Conservation (phyloP, 2,888 invertebrate genomes). For the Drosophila quasianomalipes region DNA sequence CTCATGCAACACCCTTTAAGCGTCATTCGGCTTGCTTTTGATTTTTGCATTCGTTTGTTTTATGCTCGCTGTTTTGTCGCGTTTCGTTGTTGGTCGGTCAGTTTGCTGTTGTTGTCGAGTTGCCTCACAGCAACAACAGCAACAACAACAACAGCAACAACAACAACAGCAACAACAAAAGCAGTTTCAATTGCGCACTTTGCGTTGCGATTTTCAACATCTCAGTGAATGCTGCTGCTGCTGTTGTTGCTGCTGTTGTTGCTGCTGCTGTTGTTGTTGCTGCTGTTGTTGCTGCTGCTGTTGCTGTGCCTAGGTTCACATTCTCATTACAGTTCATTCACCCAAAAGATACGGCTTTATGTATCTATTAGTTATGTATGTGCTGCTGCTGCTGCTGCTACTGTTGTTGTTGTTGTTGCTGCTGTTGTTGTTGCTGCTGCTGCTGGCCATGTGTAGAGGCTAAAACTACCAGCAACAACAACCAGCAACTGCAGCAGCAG, state of each 20-base stretch:
- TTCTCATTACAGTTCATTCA: conserved; percentile 83
- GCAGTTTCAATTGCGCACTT: conserved; percentile 77
- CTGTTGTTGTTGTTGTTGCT: conserved; percentile 20
- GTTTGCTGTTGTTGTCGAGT: conserved; percentile 25
- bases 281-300: not conserved
- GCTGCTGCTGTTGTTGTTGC: not conserved
- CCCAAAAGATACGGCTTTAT: conserved; percentile 79
- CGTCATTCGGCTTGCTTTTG: conserved; percentile 30
- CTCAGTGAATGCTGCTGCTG: conserved; percentile 41
- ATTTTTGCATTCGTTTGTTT: conserved; percentile 62
- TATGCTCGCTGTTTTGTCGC: conserved; percentile 59
- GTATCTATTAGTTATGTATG: conserved; percentile 82
- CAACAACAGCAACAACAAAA: conserved; percentile 20
- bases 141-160: conserved; percentile 11
- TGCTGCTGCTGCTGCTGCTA: conserved; percentile 42
- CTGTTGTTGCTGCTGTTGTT: not conserved
- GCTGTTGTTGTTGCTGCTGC: conserved; percentile 18
- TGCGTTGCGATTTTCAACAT: conserved; percentile 75
- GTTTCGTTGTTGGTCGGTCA: conserved; percentile 56
- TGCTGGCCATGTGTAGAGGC: conserved; percentile 57
- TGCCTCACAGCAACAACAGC: conserved; percentile 25
- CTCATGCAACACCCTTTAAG: not conserved
- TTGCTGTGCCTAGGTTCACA: conserved; percentile 75
- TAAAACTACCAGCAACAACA: conserved; percentile 29
- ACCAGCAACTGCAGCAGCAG: conserved; percentile 22